Percentiles rank a stretch among this genome's conserved stretches.
Conservation (phyloP, 1,140 invertebrate species). For the Solenopsis fugax region DNA sequence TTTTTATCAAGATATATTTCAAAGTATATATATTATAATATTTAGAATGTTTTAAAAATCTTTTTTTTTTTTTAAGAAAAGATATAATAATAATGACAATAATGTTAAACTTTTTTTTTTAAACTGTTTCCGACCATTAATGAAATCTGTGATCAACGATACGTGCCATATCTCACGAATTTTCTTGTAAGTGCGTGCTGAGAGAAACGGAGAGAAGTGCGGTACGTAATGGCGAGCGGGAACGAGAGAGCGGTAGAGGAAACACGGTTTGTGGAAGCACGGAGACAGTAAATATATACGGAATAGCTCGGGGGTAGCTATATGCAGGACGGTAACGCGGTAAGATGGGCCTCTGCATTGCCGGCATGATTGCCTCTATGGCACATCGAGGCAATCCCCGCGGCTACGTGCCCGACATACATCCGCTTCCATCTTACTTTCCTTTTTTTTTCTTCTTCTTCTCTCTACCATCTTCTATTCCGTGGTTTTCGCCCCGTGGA, state of each 20-base stretch:
- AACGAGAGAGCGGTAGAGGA: conserved; percentile 53
- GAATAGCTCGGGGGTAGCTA: conserved; percentile 76
- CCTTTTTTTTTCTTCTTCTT: conserved; percentile 68
- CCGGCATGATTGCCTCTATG: conserved; percentile 87
- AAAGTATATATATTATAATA: not conserved
- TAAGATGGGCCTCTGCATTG: conserved; percentile 86
- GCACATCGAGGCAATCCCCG: conserved; percentile 87
- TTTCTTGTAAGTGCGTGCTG: conserved; percentile 55
- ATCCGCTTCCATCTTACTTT: conserved; percentile 85
- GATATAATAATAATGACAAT: not conserved
- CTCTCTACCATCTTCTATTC: conserved; percentile 72
- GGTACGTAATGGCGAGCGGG: conserved; percentile 44
- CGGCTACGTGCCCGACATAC: conserved; percentile 87
- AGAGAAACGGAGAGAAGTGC: conserved; percentile 51
- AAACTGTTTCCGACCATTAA: not conserved
- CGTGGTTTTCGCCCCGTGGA: conserved; percentile 67
- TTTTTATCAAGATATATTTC: not conserved
- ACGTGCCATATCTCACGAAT: conserved; percentile 10
- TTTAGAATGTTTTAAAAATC: not conserved
- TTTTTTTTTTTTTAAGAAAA: not conserved
- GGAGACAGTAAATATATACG: conserved; percentile 81
- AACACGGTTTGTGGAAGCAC: conserved; percentile 74
- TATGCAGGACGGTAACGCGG: conserved; percentile 83
- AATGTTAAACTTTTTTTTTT: not conserved
- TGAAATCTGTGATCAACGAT: conserved; percentile 41